These are phyloP conservation scores for Hycleus cichorii DNA, from an alignment of 1,140 invertebrate species.

Conservation along the genomic window DNA sequence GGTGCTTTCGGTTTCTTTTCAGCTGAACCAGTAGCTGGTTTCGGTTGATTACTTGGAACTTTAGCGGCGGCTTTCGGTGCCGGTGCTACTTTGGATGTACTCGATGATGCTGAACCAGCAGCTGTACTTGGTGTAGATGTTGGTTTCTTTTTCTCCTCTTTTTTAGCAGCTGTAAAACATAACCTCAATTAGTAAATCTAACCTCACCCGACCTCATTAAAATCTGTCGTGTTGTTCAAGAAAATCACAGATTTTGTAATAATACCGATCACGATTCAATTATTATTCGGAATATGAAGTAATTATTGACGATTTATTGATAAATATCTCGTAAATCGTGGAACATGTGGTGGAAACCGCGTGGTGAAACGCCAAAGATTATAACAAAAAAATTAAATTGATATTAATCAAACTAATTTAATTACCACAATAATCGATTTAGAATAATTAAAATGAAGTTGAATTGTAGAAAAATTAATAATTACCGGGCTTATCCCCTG, in stretches of 20 bases:
- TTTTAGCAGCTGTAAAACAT: conserved; percentile 43
- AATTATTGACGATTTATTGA: conserved; percentile 3
- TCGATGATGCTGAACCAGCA: conserved; percentile 35
- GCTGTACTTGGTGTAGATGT: conserved; percentile 40
- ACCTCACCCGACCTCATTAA: background rate
- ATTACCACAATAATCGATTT: no score
- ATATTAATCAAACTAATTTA: no score
- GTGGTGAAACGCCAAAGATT: conserved; percentile 12
- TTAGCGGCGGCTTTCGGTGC: conserved; percentile 45
- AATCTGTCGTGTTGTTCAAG: no score
- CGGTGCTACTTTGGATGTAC: conserved; percentile 24
- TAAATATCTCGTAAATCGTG: conserved; percentile 8
- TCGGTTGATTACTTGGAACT: conserved; percentile 34
- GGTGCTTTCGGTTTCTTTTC: conserved; percentile 39
- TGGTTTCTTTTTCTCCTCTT: conserved; percentile 55
- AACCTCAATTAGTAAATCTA: conserved; percentile 14
- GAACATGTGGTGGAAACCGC: conserved; percentile 19
- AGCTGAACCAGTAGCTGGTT: conserved; percentile 43
- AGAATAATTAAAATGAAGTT: no score
- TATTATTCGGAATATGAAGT: background rate
- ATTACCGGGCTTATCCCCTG: conserved; percentile 58
- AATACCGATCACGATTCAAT: background rate
- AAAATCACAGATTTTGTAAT: no score
- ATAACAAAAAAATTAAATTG: no score
- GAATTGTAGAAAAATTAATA: conserved; percentile 10